Evolutionary conservation across 2,888 invertebrate genomes (phyloP).

Genomic region (Tenthredo distinguenda): DNA sequence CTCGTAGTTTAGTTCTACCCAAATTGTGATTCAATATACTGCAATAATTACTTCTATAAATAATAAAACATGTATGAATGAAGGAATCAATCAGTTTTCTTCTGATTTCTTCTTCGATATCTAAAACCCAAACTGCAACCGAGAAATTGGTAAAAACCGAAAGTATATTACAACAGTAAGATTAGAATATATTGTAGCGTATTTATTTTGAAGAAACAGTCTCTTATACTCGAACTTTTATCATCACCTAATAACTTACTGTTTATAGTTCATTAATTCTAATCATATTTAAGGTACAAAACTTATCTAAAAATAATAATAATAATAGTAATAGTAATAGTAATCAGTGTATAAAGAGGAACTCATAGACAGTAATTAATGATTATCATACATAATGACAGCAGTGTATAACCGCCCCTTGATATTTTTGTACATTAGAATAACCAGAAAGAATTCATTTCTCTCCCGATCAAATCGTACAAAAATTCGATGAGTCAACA

Average conservation of each 20-base stretch:
- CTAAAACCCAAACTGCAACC: not conserved
- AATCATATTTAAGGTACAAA: not conserved
- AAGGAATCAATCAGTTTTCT: not conserved
- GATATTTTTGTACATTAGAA: conserved; percentile 1
- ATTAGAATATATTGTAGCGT: not conserved
- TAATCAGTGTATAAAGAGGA: conserved; percentile 29
- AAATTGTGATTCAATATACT: not conserved
- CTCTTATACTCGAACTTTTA: not conserved
- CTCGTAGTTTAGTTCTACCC: not conserved
- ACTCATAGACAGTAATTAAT: conserved; percentile 24
- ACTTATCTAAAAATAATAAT: conserved; percentile 29
- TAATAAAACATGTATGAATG: not conserved
- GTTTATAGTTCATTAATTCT: not conserved
- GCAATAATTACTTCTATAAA: not conserved
- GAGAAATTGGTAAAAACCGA: not conserved
- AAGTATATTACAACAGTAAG: not conserved
- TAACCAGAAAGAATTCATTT: not conserved
- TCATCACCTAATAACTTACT: not conserved
- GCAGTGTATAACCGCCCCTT: not conserved
- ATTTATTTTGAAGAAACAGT: not conserved
- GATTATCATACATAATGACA: not conserved
- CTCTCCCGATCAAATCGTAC: not conserved
- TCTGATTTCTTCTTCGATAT: not conserved
- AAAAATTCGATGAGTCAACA: not conserved
- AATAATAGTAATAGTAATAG: not conserved